Evolutionary conservation across 2,888 invertebrate genomes (phyloP).

Genomic region (Diabrotica balteata): DNA sequence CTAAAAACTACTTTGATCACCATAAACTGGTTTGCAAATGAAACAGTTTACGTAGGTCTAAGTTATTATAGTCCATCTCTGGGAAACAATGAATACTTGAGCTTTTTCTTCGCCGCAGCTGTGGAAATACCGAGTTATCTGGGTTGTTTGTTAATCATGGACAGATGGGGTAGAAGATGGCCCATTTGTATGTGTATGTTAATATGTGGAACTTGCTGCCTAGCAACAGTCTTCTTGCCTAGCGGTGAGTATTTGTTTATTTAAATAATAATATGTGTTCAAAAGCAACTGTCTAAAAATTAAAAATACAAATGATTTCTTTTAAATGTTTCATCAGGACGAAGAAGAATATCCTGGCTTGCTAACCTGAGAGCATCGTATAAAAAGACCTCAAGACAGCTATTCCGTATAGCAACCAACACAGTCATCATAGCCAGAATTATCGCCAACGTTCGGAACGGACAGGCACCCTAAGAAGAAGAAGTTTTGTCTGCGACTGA

Average conservation of each 20-base stretch:
- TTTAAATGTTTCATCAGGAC: too few species aligned
- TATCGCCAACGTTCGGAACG: too few species aligned
- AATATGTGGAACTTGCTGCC: slow-evolving; percentile 83
- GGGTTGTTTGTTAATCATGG: slow-evolving; percentile 88
- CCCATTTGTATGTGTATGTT: slow-evolving; percentile 87
- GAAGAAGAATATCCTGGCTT: too few species aligned
- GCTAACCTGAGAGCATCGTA: too few species aligned
- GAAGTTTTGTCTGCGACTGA: too few species aligned
- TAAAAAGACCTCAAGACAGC: too few species aligned
- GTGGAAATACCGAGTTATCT: slow-evolving; percentile 91
- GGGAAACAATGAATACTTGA: slow-evolving; percentile 86
- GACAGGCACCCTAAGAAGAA: too few species aligned
- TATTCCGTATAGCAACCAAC: too few species aligned
- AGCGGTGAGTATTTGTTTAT: slow-evolving; percentile 64
- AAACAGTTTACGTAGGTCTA: slow-evolving; percentile 89
- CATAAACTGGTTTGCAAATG: slow-evolving; percentile 90
- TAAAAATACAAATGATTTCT: too few species aligned
- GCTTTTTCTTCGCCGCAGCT: slow-evolving; percentile 84
- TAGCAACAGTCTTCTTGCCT: slow-evolving; percentile 84
- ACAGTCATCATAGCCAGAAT: too few species aligned
- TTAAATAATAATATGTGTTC: too few species aligned
- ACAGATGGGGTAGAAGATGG: slow-evolving; percentile 87
- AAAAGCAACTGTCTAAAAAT: too few species aligned
- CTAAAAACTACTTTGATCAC: slow-evolving; percentile 86
- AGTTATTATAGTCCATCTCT: slow-evolving; percentile 91